Evolutionary conservation across 2,797 vertebrate genomes (phyloP), one percentile per base, ranked within the genome.

Genomic region (Ataeniobius toweri): DNA sequence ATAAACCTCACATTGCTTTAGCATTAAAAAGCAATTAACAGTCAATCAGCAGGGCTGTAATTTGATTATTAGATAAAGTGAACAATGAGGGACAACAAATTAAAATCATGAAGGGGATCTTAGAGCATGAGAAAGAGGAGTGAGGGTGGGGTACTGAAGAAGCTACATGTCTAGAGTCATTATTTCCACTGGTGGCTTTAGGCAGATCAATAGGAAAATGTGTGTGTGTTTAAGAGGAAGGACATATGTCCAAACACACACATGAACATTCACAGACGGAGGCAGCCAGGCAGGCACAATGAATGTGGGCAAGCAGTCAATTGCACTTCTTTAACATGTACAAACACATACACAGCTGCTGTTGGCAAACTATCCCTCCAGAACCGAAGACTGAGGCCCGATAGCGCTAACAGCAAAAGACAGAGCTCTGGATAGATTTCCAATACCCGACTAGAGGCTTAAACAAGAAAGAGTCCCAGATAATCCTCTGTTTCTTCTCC

Each of bases 351-450:
- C 80, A 61, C 76, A 67, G 75, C 77, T 13, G 0, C 74, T 87
- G 83, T 59, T 83, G 77, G 70, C 51, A 55, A 79, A 86, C 72
- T 74, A 81, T 88, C 85, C 85, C 86, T 88, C 46, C 82, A 92
- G 76, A 86, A 92, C 91, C 89, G 78, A 92, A 91, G 89, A 91
- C 89, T 73, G 75, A 86, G 86, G 82, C 83, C 89, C 12, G 50
- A 85, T 90, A 82, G 87, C 79, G 53, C 79, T 86, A 86, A 89
- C 85, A 89, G 86, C 85, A 88, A 77, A 88, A 85, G 87, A 92
- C 91, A 85, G 90, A 31, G 85, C 92, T 89, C 86, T 88, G 84
- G 89, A 93, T 93, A 90, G 93, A 93, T 93, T 94, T 93, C 91
- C 91, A 88, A 93, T 94, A 93, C 58, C 63, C 87, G 86, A 79